Base-by-base conservation (phyloP, 2,797 vertebrate genomes). In the Bradypus variegatus region DNA sequence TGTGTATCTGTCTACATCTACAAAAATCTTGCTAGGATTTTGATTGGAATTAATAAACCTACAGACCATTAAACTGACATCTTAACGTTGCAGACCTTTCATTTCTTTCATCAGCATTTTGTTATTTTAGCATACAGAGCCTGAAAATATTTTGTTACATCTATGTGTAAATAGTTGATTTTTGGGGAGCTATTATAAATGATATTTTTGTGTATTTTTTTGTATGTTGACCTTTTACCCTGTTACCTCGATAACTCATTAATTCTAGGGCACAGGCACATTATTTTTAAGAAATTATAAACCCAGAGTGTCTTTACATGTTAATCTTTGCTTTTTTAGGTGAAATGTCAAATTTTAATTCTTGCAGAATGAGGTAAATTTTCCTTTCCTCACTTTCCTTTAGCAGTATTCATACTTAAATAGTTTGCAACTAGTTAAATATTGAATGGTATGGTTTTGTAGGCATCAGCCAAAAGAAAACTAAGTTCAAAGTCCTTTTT, bases 311-410 rank as follows among this genome's bases (percentile, higher is more conserved):
- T 15, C 89, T 94, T 95, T 88, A 78, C 18, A 93, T 91, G 29
- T 73, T 94, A 48, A 90, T 64, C 91, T 93, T 94, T 89, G 23
- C 58, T 91, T 60, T 90, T 92, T 75, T 91, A 90, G 88, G 82
- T 89, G 75, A 94, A 88, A 76, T 91, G n/a, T 88, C 80, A 93
- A 80, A 92, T 92, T 60, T 92, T 81, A 93, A 90, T 91, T 94
- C 64, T 92, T 94, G 38, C 12, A 41, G 19, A 95, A 72, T 90
- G 81, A 89, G 48, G 15, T 86, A 38, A 87, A 69, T 88, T 93
- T 95, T 93, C 36, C 72, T 90, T 86, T 90, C 36, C 64, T 91
- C 16, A 31, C 27, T 89, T 89, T 88, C 21, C 55, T 95, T 90
- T 85, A 89, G 86, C 14, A 82, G 25, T 85, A 9, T 76, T 78